These are phyloP conservation scores for Scaptodrosophila lebanonensis DNA, from an alignment of 1,140 invertebrate genomes.

Conservation along the genomic window DNA sequence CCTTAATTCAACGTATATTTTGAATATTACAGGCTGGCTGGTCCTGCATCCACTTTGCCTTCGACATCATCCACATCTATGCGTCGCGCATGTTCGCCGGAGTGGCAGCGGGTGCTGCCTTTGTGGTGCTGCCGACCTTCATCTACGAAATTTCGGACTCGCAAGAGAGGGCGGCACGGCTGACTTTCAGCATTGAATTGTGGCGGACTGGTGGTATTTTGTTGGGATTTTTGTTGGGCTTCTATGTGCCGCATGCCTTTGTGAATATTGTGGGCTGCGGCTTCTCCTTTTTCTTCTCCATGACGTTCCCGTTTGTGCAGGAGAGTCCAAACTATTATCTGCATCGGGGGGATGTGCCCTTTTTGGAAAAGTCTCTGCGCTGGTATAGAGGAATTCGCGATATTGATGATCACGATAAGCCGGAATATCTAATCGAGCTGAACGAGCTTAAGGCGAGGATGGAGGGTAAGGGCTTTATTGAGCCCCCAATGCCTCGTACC, in stretches of 20 bases:
- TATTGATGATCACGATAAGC: conserved; percentile 56
- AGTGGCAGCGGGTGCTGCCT: conserved; percentile 76
- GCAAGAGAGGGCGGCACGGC: conserved; percentile 36
- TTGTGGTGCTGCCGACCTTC: conserved; percentile 78
- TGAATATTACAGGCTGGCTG: conserved; percentile 36
- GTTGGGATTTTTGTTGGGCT: conserved; percentile 46
- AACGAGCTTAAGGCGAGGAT: conserved; percentile 47
- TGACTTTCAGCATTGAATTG: conserved; percentile 57
- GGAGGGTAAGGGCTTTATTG: conserved; percentile 15
- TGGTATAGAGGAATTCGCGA: conserved; percentile 77
- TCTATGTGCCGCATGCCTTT: conserved; percentile 37
- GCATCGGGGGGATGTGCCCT: conserved; percentile 78
- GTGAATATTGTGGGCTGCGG: conserved; percentile 72
- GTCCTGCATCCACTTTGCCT: conserved; percentile 68
- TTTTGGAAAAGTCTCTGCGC: conserved; percentile 78
- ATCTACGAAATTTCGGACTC: conserved; percentile 79
- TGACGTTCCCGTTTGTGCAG: conserved; percentile 79
- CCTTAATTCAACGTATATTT: not conserved
- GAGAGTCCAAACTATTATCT: conserved; percentile 81
- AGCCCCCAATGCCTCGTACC: conserved; percentile 23
- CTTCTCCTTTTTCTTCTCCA: conserved; percentile 79
- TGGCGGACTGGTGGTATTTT: conserved; percentile 62
- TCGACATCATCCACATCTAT: conserved; percentile 66
- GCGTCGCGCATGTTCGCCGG: conserved; percentile 77
- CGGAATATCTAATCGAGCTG: conserved; percentile 54